Evolutionary conservation across 2,797 vertebrate species (phyloP).

Genomic region (Cirrhinus molitorella): DNA sequence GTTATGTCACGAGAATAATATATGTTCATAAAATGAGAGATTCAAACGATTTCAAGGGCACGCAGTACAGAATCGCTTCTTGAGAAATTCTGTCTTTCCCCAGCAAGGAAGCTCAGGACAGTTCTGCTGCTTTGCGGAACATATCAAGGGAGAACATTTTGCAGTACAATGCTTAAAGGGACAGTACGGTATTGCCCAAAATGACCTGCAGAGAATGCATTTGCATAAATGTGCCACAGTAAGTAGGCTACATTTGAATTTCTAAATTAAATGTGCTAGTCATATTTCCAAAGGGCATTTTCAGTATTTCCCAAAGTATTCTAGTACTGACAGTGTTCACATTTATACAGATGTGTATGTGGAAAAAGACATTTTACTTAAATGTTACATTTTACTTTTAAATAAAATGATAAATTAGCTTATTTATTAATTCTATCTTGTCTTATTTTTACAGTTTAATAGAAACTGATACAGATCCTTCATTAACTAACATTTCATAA

Average conservation of each 20-base stretch:
- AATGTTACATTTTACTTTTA: background rate
- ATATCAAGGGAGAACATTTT: constrained; percentile 79
- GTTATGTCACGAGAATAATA: constrained; percentile 16
- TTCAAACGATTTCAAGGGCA: constrained; percentile 29
- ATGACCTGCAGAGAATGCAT: constrained; percentile 54
- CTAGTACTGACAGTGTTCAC: constrained; percentile 52
- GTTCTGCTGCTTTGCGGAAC: constrained; percentile 79
- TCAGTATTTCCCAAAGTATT: constrained; percentile 35
- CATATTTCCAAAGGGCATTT: background rate
- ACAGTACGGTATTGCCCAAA: constrained; percentile 68
- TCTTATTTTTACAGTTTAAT: background rate
- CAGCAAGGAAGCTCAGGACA: constrained; percentile 56
- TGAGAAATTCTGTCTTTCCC: constrained; percentile 37
- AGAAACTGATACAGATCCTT: background rate
- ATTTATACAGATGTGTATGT: background rate
- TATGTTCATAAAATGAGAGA: background rate
- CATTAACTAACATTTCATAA: background rate
- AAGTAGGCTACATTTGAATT: constrained; percentile 42
- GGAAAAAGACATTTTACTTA: background rate
- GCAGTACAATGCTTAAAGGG: constrained; percentile 80
- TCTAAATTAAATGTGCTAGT: constrained; percentile 14
- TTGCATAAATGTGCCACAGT: constrained; percentile 58
- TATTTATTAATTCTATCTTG: background rate
- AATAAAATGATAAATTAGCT: background rate
- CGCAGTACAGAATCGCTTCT: background rate